A percentile compares a stretch with the other conserved stretches of the same genome.
phyloP scores from a whole-genome alignment of 1,140 invertebrate genomes.

The Gryllus bimaculatus region DNA sequence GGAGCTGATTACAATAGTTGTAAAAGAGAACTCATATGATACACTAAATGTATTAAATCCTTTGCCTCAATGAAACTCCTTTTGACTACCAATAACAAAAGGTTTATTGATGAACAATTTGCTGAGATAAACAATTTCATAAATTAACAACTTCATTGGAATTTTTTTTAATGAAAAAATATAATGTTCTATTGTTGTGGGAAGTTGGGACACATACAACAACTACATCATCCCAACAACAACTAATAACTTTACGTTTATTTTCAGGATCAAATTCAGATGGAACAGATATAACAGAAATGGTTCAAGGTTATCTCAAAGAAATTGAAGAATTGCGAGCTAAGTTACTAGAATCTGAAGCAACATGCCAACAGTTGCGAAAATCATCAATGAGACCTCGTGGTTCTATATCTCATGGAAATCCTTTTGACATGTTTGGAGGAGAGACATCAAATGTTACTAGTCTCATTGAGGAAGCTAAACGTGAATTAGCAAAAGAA shows the following conservation, averaged over 20 bases:
- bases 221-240: background rate
- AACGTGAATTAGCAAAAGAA: conserved; percentile 17
- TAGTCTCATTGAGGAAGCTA: conserved; percentile 20
- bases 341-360: conserved; percentile 79
- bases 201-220: too few relatives aligned
- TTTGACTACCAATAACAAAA: too few relatives aligned
- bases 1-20: too few relatives aligned
- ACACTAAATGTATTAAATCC: too few relatives aligned
- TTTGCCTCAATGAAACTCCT: too few relatives aligned
- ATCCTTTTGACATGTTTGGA: background rate
- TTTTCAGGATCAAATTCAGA: conserved; percentile 11
- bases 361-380: conserved; percentile 67
- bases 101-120: too few relatives aligned
- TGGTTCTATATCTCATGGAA: background rate
- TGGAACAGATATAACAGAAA: conserved; percentile 51
- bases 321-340: conserved; percentile 87
- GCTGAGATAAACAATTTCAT: too few relatives aligned
- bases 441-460: conserved; percentile 12
- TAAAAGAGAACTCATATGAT: too few relatives aligned
- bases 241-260: background rate
- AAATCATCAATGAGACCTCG: conserved; percentile 39
- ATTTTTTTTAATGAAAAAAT: too few relatives aligned
- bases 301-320: conserved; percentile 73
- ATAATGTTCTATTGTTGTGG: too few relatives aligned
- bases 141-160: too few relatives aligned